phyloP scores from a whole-genome alignment of 2,888 invertebrate genomes.

The Calameuta filiformis region DNA sequence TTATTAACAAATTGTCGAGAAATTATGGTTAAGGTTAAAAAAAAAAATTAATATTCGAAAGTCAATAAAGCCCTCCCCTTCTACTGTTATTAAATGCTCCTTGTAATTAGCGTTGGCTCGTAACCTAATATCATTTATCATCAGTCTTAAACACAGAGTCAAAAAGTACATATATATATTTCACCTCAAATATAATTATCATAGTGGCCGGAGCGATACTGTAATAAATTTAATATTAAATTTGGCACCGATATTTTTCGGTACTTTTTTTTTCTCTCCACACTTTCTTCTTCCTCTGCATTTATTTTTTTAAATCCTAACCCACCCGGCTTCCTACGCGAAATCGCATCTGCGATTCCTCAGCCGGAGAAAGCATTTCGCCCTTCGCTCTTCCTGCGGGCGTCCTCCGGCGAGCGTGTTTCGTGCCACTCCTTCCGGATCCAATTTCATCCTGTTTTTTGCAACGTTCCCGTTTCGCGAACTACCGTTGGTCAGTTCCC shows the following conservation, averaged over 20 bases:
- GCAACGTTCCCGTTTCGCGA: constrained; percentile 1
- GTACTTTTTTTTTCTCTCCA: neutral
- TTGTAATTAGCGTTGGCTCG: neutral
- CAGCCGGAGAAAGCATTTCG: neutral
- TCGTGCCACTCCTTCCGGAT: constrained; percentile 1
- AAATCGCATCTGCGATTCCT: neutral
- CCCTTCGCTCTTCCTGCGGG: neutral
- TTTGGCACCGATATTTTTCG: neutral
- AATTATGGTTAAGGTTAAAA: neutral
- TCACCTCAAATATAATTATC: neutral
- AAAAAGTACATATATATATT: neutral
- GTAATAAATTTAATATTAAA: neutral
- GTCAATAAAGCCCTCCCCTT: neutral
- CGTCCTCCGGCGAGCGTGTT: neutral
- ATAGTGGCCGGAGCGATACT: neutral
- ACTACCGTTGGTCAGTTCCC: neutral
- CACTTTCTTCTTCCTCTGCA: neutral
- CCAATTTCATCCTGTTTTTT: constrained; percentile 2
- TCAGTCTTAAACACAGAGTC: neutral
- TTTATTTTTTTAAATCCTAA: neutral
- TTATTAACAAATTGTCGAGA: neutral
- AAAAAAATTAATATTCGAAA: neutral
- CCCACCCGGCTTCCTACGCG: neutral
- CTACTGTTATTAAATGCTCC: neutral
- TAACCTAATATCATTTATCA: neutral